Conservation (phyloP, 2,888 invertebrate genomes). For the Elmis aenea region DNA sequence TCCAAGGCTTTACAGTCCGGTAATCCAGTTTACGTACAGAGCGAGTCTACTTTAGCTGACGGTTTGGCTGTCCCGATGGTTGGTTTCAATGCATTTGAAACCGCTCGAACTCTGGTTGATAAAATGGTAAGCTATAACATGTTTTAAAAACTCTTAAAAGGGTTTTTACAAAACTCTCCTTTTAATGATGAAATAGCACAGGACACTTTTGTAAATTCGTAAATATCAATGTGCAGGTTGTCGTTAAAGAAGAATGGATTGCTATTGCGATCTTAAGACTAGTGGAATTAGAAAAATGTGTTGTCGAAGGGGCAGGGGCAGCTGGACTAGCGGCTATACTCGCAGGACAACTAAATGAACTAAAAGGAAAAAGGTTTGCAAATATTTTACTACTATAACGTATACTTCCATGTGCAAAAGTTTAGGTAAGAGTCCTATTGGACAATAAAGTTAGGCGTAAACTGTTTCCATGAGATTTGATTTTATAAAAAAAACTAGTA, state of each 20-base stretch:
- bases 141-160: too few relatives aligned
- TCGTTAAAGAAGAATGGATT: conserved; percentile 61
- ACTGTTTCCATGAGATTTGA: too few relatives aligned
- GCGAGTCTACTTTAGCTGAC: conserved; percentile 61
- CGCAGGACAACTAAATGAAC: conserved; percentile 58
- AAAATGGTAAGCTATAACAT: conserved; percentile 56
- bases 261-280: conserved; percentile 59
- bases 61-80: conserved; percentile 66
- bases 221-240: conserved; percentile 47
- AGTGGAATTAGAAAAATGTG: conserved; percentile 63
- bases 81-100: conserved; percentile 63
- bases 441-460: too few relatives aligned
- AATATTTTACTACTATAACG: not conserved
- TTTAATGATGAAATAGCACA: too few relatives aligned
- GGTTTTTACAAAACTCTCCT: too few relatives aligned
- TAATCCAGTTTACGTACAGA: conserved; percentile 51
- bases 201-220: too few relatives aligned
- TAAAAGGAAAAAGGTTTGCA: conserved; percentile 63
- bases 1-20: conserved; percentile 56
- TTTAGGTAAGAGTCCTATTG: too few relatives aligned
- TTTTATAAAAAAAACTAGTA: too few relatives aligned
- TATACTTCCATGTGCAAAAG: not conserved
- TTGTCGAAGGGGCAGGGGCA: conserved; percentile 71
- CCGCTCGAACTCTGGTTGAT: conserved; percentile 57
- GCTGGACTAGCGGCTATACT: conserved; percentile 64